Percentiles rank a stretch among this genome's conserved stretches.
Conservation (phyloP, 2,797 vertebrate genomes). For the Fistularia commersonii region DNA sequence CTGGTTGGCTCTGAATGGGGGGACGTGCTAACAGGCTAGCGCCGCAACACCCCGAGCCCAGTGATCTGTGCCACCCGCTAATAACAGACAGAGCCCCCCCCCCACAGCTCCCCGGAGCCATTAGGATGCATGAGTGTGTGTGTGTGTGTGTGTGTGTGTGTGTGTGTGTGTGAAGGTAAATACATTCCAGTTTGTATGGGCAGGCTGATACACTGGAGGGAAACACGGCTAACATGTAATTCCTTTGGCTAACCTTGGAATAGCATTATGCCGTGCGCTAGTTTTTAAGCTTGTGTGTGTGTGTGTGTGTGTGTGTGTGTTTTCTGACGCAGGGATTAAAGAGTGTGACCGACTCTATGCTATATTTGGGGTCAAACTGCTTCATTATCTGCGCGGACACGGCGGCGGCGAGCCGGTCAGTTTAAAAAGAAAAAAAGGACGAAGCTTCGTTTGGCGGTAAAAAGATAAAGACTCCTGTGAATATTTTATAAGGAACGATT, state of each 20-base stretch:
- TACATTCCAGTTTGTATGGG: constrained; percentile 47
- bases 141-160: constrained; percentile 62
- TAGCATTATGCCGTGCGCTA: constrained; percentile 25
- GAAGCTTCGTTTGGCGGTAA: too few species aligned
- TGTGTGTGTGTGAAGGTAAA: constrained; percentile 60
- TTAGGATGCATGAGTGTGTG: constrained; percentile 64
- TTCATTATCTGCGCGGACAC: too few species aligned
- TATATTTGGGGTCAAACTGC: too few species aligned
- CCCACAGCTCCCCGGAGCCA: constrained; percentile 52
- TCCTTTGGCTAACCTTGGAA: constrained; percentile 57
- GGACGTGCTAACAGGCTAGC: constrained; percentile 53
- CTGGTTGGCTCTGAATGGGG: constrained; percentile 62
- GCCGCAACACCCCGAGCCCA: constrained; percentile 52
- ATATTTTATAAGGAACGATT: too few species aligned
- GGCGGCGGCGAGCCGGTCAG: too few species aligned
- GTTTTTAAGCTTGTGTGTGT: constrained; percentile 8
- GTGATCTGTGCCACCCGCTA: constrained; percentile 69
- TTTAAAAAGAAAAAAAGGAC: too few species aligned
- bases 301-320: neutral
- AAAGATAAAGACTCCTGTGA: too few species aligned
- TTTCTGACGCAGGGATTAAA: too few species aligned
- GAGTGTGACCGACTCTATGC: too few species aligned
- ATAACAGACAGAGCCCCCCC: constrained; percentile 56
- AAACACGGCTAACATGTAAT: constrained; percentile 32
- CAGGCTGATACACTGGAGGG: constrained; percentile 35